phyloP scores from a whole-genome alignment of 2,113 vertebrate species.

The Ochotona princeps region DNA sequence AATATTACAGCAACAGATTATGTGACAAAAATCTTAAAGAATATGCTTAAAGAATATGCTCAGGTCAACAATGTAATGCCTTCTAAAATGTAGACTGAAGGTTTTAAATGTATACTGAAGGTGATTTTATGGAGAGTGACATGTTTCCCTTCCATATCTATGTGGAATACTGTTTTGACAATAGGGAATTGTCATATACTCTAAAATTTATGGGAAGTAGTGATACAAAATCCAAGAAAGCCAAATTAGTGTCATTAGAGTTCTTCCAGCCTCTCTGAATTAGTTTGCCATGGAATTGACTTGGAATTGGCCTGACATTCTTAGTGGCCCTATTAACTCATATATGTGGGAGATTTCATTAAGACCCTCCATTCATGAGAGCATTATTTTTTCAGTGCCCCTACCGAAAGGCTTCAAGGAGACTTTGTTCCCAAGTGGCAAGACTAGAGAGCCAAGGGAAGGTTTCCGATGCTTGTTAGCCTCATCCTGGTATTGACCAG shows the following conservation, averaged over 20 bases:
- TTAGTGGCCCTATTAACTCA: not conserved
- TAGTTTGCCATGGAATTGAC: not conserved
- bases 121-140: not conserved
- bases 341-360: accelerated
- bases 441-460: not conserved
- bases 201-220: not conserved
- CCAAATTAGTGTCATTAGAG: not conserved
- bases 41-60: not conserved
- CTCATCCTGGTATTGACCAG: not conserved
- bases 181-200: not conserved
- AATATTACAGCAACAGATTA: not conserved
- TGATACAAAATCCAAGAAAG: not conserved
- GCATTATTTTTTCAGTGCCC: not conserved
- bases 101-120: not conserved
- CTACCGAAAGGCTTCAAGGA: not conserved
- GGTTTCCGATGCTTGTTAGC: accelerated
- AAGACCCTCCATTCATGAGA: not conserved
- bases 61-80: not conserved
- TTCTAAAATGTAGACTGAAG: not conserved
- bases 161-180: not conserved
- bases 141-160: not conserved
- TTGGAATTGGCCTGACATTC: not conserved
- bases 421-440: not conserved
- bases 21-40: not conserved
- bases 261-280: not conserved